Percentiles rank a stretch among this genome's conserved stretches.
Evolutionary conservation across 2,113 vertebrate genomes (phyloP).

Genomic region (Ivindomyrus marchei): DNA sequence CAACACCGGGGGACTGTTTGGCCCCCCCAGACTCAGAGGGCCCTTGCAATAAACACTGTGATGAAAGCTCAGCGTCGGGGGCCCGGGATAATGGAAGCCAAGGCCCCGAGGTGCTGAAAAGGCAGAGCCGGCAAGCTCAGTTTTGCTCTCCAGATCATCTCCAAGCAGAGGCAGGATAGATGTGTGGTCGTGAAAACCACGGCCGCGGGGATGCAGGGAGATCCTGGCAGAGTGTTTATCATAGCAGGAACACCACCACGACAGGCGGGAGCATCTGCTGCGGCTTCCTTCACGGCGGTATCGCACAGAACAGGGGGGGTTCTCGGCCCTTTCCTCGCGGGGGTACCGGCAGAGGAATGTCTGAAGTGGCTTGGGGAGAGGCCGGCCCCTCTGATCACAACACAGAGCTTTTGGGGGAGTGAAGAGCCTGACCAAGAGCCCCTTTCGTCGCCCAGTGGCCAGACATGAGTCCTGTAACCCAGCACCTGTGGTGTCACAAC

Average conservation of each 20-base stretch:
- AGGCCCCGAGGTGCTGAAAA: not conserved
- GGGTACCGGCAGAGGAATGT: not conserved
- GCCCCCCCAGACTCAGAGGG: not conserved
- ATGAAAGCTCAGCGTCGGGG: conserved; percentile 12
- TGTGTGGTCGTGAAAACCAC: not conserved
- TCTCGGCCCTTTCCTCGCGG: not conserved
- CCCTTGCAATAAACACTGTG: not conserved
- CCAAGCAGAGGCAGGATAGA: not conserved
- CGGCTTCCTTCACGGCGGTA: not conserved
- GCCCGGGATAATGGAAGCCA: not conserved
- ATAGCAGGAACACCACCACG: not conserved
- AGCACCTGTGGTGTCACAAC: not conserved
- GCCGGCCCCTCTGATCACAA: not conserved
- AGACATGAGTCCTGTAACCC: not conserved
- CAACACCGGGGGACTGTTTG: not conserved
- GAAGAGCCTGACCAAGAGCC: not conserved
- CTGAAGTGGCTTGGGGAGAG: not conserved
- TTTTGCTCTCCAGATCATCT: not conserved
- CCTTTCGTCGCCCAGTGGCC: not conserved
- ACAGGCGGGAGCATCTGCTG: not conserved
- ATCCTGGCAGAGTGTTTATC: not conserved
- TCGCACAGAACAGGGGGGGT: not conserved
- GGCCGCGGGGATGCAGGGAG: not conserved
- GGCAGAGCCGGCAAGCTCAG: not conserved
- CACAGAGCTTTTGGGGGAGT: not conserved